Evolutionary conservation across 2,113 vertebrate species (phyloP), one percentile per base, ranked within the genome.

Genomic region (Pseudonaja textilis): DNA sequence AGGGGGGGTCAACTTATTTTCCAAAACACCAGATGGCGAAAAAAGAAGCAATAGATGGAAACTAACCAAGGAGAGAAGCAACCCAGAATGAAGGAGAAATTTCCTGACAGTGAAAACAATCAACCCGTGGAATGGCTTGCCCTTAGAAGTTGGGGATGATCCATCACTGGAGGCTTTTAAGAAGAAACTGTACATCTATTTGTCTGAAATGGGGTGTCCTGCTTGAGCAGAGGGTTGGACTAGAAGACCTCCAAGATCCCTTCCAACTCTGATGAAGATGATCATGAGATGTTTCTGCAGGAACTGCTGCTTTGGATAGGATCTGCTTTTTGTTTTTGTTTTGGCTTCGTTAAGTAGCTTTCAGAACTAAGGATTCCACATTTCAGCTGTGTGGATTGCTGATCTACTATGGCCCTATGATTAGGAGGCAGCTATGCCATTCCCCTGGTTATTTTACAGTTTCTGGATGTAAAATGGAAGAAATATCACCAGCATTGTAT

Each of bases 241-340:
- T 61, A 61, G 25, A 61, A 61, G 59, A 61, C 59, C 47, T 57
- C 22, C 5, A 61, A 11, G 9, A 26, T 26, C 25, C 59, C 25
- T 61, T 29, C 25, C 59, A 61, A 61, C 25, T 61, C 59, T 61
- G 59, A 29, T 61, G 23, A 61, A 61, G 9, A 61, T 11, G 25
- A 9, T 61, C 25, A 61, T 23, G 56, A 57, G 22, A 64, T 29
- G 18, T 85, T 92, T 94, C 93, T 95, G 95, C 92, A 90, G 20
- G 26, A 85, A 94, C 92, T 81, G 92, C 93, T 96, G 85, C 42
- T 95, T 94, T 93, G 94, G 90, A 54, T 2, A 3, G 11, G 4
- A 23, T 42, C 23, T 23, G 9, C 11, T 18, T 39, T 39, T 18
- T 64, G 1, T 29, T 64, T 74, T 74, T 74, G 12, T 7, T 74